Percentiles rank a stretch among this genome's conserved stretches.
phyloP scores from a whole-genome alignment of 2,888 invertebrate genomes.

The Proisotoma minuta region DNA sequence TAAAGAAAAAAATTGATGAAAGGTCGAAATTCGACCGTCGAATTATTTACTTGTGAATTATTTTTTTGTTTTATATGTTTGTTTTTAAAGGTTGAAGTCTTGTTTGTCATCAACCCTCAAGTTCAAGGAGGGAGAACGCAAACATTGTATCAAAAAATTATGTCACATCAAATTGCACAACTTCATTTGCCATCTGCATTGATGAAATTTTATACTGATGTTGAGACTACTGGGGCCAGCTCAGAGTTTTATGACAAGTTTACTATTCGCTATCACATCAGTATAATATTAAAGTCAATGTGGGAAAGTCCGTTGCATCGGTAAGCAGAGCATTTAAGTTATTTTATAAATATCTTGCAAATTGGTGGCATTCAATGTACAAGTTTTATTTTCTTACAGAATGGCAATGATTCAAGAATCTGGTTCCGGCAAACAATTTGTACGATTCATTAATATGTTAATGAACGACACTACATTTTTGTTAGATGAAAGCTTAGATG shows the following conservation, averaged over 20 bases:
- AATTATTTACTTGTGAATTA: background rate
- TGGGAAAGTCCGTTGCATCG: constrained; percentile 88
- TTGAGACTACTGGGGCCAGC: constrained; percentile 94
- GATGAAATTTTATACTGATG: constrained; percentile 98
- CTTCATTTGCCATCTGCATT: constrained; percentile 78
- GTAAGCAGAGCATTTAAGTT: too few species aligned
- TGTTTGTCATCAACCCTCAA: constrained; percentile 53
- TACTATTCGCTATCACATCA: constrained; percentile 95
- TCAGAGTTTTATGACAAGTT: constrained; percentile 99
- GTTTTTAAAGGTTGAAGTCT: constrained; percentile 46
- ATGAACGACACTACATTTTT: constrained; percentile 98
- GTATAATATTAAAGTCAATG: constrained; percentile 91
- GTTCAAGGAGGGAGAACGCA: constrained; percentile 51
- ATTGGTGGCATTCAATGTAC: background rate
- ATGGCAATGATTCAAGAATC: constrained; percentile 82
- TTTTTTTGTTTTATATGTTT: background rate
- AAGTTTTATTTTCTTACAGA: constrained; percentile 19
- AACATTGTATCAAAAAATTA: constrained; percentile 66
- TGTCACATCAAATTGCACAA: constrained; percentile 81
- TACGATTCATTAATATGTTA: constrained; percentile 93
- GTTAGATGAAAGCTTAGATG: constrained; percentile 90
- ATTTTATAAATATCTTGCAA: background rate
- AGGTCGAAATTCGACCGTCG: background rate
- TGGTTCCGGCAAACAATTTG: constrained; percentile 81
- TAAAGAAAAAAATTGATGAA: background rate